These are phyloP conservation scores for Tapirus terrestris DNA, from an alignment of 2,113 vertebrate species.

Conservation along the genomic window DNA sequence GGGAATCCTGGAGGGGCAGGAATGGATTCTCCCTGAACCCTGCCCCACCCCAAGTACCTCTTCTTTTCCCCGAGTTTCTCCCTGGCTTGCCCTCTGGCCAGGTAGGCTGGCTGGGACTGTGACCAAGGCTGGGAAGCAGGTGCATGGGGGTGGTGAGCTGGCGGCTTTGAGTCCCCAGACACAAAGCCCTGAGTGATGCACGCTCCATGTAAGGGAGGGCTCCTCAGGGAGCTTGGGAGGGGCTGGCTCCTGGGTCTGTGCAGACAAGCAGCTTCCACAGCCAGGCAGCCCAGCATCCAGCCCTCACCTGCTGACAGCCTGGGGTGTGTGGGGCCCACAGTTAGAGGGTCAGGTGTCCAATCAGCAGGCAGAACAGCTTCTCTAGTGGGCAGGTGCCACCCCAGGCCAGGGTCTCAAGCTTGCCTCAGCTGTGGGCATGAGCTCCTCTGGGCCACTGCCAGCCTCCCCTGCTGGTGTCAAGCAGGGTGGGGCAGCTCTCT, in stretches of 20 bases:
- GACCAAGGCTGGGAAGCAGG: background rate
- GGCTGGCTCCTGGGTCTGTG: background rate
- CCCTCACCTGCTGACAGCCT: background rate
- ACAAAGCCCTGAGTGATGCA: conserved; percentile 6
- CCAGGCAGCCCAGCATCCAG: background rate
- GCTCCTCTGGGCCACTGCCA: background rate
- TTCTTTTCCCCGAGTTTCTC: background rate
- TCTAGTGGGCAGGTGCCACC: background rate
- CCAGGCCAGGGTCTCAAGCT: background rate
- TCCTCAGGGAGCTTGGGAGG: conserved; percentile 46
- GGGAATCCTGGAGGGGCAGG: background rate
- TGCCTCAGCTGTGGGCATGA: background rate
- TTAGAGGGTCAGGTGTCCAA: background rate
- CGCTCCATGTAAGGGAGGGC: background rate
- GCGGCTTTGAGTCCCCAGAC: conserved; percentile 37
- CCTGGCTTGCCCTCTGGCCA: background rate
- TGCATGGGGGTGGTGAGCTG: background rate
- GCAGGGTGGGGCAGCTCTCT: background rate
- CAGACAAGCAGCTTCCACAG: background rate
- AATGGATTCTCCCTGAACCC: background rate
- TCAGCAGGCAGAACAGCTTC: background rate
- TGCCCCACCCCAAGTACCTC: too few species aligned
- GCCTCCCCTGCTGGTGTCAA: background rate
- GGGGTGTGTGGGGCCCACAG: too few species aligned
- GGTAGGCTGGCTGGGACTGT: background rate